Evolutionary conservation across 2,113 vertebrate species (phyloP).

Genomic region (Nibea albiflora): DNA sequence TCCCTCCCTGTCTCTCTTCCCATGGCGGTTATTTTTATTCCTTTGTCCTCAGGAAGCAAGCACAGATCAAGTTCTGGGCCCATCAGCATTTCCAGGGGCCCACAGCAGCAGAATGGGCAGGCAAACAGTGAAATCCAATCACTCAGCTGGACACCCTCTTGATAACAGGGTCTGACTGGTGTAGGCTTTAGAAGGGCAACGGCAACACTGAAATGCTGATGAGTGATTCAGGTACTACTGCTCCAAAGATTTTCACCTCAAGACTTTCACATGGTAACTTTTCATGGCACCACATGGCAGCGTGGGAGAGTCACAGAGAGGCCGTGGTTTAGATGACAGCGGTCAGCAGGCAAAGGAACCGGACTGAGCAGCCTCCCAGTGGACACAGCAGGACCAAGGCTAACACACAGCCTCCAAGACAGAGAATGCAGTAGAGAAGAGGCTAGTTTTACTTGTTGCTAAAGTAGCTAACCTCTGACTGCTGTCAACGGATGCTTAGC

Average conservation of each 20-base stretch:
- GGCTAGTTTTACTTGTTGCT: no score
- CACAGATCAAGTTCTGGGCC: slow-evolving; percentile 79
- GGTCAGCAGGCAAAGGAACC: no score
- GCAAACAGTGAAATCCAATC: slow-evolving; percentile 73
- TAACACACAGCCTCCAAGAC: no score
- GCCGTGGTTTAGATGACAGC: not conserved
- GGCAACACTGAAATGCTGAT: not conserved
- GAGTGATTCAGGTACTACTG: not conserved
- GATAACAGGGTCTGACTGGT: slow-evolving; percentile 14
- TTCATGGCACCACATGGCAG: not conserved
- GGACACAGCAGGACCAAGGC: no score
- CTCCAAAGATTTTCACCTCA: not conserved
- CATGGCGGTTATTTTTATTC: slow-evolving; percentile 79
- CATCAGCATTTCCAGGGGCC: slow-evolving; percentile 81
- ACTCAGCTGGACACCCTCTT: slow-evolving; percentile 23
- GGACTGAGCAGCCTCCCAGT: no score
- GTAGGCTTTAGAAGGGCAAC: slow-evolving; percentile 21
- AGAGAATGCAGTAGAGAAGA: no score
- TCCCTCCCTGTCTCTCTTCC: slow-evolving; percentile 33
- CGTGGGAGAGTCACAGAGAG: no score
- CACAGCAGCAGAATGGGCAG: slow-evolving; percentile 72
- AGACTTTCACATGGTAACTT: not conserved
- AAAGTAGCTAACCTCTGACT: no score
- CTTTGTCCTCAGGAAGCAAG: slow-evolving; percentile 67
- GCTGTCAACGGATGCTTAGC: no score